Evolutionary conservation across 2,888 invertebrate genomes (phyloP).

Genomic region (Rhamnusium bicolor): DNA sequence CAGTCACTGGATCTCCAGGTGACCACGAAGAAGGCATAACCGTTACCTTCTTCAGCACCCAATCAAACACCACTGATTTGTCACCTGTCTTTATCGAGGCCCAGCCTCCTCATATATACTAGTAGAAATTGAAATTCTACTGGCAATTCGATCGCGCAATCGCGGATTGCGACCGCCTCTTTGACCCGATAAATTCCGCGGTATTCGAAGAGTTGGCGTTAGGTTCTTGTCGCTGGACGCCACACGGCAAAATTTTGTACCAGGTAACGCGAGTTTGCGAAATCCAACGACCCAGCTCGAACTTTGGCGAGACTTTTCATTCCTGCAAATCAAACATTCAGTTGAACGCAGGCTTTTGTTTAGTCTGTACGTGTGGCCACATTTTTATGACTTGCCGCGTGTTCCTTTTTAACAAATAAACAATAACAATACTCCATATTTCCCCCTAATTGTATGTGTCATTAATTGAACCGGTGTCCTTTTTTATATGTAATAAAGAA

Average conservation of each 20-base stretch:
- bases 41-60: slow-evolving; percentile 64
- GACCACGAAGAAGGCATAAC: slow-evolving; percentile 64
- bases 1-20: slow-evolving; percentile 53
- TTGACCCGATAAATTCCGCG: slow-evolving; percentile 65
- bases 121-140: slow-evolving; percentile 64
- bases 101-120: slow-evolving; percentile 66
- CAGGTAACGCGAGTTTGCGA: slow-evolving; percentile 58
- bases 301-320: slow-evolving; percentile 33
- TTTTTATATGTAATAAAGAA: background rate
- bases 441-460: slow-evolving; percentile 11
- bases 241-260: slow-evolving; percentile 55
- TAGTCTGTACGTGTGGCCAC: slow-evolving; percentile 35
- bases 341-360: slow-evolving; percentile 37
- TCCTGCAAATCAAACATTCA: slow-evolving; percentile 19
- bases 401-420: slow-evolving; percentile 15
- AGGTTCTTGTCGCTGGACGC: slow-evolving; percentile 57
- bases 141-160: slow-evolving; percentile 66
- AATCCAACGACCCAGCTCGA: slow-evolving; percentile 40
- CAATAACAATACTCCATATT: background rate
- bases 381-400: slow-evolving; percentile 28
- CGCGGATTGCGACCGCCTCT: slow-evolving; percentile 65
- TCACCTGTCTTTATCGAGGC: slow-evolving; percentile 68
- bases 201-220: slow-evolving; percentile 63
- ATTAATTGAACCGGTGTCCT: background rate
- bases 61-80: slow-evolving; percentile 67